These are phyloP conservation scores for Teinopalpus imperialis DNA, from an alignment of 2,888 invertebrate species.

Conservation along the genomic window DNA sequence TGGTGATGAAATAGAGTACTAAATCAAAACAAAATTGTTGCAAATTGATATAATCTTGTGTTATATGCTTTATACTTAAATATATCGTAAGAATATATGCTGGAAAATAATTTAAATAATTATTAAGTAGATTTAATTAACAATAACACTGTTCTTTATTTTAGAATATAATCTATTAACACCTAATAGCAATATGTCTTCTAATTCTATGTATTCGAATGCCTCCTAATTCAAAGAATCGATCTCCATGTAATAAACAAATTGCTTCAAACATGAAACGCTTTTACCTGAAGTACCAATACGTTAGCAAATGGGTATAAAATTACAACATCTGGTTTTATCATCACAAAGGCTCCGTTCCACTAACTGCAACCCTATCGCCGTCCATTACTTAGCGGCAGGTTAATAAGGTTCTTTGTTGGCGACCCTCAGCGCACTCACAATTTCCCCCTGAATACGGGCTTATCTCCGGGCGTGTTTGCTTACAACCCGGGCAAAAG, in stretches of 20 bases:
- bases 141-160: no score
- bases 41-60: no score
- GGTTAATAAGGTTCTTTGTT: conserved; percentile 77
- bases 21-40: no score
- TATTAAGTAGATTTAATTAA: no score
- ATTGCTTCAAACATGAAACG: background rate
- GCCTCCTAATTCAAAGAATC: no score
- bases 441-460: conserved; percentile 72
- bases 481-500: conserved; percentile 56
- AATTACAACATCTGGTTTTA: conserved; percentile 54
- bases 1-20: no score
- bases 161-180: no score
- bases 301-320: conserved; percentile 39
- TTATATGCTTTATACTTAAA: no score
- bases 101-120: no score
- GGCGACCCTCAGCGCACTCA: conserved; percentile 57
- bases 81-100: no score
- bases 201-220: no score
- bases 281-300: background rate
- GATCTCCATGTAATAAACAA: background rate
- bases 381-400: conserved; percentile 71
- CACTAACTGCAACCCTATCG: conserved; percentile 55
- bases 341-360: conserved; percentile 52
- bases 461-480: conserved; percentile 72
- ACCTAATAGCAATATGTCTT: no score